These are phyloP conservation scores for Girardinus metallicus DNA, from an alignment of 2,797 vertebrate genomes.

Conservation along the genomic window DNA sequence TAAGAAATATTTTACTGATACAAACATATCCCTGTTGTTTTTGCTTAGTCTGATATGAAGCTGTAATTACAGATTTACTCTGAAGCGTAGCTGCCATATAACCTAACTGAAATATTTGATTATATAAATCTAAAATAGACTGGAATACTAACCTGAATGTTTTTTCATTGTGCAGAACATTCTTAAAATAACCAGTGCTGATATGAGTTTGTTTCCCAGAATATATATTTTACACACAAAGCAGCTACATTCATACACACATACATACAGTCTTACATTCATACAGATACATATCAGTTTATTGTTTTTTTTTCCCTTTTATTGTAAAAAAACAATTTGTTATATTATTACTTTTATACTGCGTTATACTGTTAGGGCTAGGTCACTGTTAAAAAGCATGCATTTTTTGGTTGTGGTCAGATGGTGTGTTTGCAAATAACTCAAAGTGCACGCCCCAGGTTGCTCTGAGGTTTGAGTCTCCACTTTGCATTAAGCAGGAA, in stretches of 20 bases:
- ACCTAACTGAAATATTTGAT: too few relatives aligned
- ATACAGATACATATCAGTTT: slow-evolving; percentile 70
- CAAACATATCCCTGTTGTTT: background rate
- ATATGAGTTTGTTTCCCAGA: slow-evolving; percentile 65
- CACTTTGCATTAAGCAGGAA: background rate
- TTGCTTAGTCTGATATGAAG: background rate
- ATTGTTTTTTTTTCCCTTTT: slow-evolving; percentile 69
- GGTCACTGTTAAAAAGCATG: slow-evolving; percentile 78
- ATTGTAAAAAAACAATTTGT: slow-evolving; percentile 76
- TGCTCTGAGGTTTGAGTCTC: background rate
- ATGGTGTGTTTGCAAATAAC: slow-evolving; percentile 50
- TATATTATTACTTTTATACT: slow-evolving; percentile 78
- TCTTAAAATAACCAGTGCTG: slow-evolving; percentile 49
- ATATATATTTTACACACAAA: slow-evolving; percentile 72
- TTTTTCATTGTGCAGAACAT: background rate
- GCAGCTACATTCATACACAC: slow-evolving; percentile 64
- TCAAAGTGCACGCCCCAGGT: slow-evolving; percentile 24
- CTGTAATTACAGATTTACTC: background rate
- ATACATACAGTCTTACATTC: slow-evolving; percentile 70
- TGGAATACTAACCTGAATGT: background rate
- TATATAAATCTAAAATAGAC: too few relatives aligned
- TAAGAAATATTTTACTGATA: background rate
- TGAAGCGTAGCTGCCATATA: background rate
- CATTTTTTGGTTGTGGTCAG: slow-evolving; percentile 73
- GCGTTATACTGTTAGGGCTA: slow-evolving; percentile 74